phyloP scores from a whole-genome alignment of 1,140 invertebrate genomes.

The Orius insidiosus region DNA sequence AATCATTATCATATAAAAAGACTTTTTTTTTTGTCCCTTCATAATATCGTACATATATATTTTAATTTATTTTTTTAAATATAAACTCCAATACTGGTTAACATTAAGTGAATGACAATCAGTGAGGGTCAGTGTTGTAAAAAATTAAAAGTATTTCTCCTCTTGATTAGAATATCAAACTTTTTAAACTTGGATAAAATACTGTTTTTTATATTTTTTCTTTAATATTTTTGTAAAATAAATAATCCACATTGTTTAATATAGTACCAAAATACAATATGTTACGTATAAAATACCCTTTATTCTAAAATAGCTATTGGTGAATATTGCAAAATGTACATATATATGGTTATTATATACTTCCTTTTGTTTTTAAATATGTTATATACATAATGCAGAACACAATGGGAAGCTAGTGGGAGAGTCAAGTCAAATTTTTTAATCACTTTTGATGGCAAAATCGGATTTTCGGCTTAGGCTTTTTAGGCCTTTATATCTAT shows the following conservation, averaged over 20 bases:
- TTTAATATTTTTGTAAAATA: conserved; percentile 17
- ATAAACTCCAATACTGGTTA: conserved; percentile 17
- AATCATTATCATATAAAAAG: conserved; percentile 17
- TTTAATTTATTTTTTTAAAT: conserved; percentile 9
- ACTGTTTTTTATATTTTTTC: conserved; percentile 13
- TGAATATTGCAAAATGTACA: conserved; percentile 18
- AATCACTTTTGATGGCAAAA: conserved; percentile 13
- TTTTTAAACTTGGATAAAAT: conserved; percentile 18
- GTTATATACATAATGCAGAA: conserved; percentile 11
- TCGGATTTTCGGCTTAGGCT: no score
- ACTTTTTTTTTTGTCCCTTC: conserved; percentile 9
- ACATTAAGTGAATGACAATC: conserved; percentile 15
- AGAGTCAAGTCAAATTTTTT: conserved; percentile 11
- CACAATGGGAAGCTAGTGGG: conserved; percentile 18
- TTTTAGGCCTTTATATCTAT: no score
- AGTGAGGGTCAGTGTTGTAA: conserved; percentile 14
- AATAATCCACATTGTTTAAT: conserved; percentile 17
- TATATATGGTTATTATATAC: conserved; percentile 12
- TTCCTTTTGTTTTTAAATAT: conserved; percentile 10
- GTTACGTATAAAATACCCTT: conserved; percentile 21
- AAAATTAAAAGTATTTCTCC: conserved; percentile 16
- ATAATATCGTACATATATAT: not conserved
- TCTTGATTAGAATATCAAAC: conserved; percentile 17
- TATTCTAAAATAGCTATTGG: conserved; percentile 20
- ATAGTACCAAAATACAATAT: conserved; percentile 21